Base-by-base conservation (phyloP, 2,797 vertebrate species). In the Myotis myotis region DNA sequence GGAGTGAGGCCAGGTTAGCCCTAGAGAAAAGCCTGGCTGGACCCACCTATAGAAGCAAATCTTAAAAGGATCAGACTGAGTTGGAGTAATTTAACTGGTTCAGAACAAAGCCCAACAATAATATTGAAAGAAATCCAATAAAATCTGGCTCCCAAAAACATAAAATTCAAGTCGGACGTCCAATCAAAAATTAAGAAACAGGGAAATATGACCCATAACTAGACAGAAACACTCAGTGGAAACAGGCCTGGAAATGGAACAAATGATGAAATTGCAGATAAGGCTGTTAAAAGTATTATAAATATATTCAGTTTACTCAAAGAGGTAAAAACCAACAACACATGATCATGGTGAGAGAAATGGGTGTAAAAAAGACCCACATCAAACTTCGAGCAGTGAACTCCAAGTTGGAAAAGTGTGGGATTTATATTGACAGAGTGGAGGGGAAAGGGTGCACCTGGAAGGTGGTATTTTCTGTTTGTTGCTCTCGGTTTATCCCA, bases 181-280 rank as follows among this genome's bases (percentile, higher is more conserved):
- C 13, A 64, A 41, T 91, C 28, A 79, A 82, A 87, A 82, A 57
- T 90, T 23, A 80, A 91, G 81, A 95, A 95, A 49, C 23, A 85
- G 17, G 55, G 81, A 91, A 86, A 68, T 22, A 25, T 55, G 15
- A 66, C 36, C 51, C 22, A 57, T 89, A n/a, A 62, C 47, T 38
- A 79, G 36, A 68, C 23, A 86, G 78, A 85, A 87, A 20, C 38
- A n/a, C 4, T 62, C 36, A 25, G 6, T 66, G 66, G 22, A 53
- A 87, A 30, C 47, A 80, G 38, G n/a, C 8, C 36, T 53, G 55
- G 66, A 60, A 79, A 62, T 20, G 15, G 53, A 47, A 72, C 62
- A 76, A 30, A 44, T 55, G 47, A 38, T 74, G 62, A 47, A 49
- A 44, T 84, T 74, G 13, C 64, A 91, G 60, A 12, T 51, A 30